Evolutionary conservation across 2,888 invertebrate genomes (phyloP).

Genomic region (Cheilosia impressa): DNA sequence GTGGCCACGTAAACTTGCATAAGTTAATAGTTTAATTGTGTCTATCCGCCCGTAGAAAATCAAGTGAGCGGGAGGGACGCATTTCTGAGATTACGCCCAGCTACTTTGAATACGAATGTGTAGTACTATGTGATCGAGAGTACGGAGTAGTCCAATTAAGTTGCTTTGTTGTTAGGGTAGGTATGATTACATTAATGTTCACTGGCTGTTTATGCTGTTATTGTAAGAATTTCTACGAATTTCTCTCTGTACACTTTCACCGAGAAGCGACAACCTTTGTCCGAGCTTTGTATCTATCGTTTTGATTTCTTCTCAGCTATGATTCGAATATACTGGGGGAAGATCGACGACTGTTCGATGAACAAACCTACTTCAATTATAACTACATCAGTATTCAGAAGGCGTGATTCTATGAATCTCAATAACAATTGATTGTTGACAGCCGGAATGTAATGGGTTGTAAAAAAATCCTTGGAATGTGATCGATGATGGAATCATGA

Average conservation of each 20-base stretch:
- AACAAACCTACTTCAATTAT: not conserved
- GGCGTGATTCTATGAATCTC: conserved; percentile 51
- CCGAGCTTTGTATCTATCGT: conserved; percentile 5
- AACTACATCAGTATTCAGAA: conserved; percentile 57
- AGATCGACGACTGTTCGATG: conserved; percentile 24
- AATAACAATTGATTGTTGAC: conserved; percentile 68
- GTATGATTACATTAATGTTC: conserved; percentile 16
- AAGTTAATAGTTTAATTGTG: conserved; percentile 75
- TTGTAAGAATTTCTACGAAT: conserved; percentile 22
- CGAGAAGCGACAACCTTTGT: conserved; percentile 23
- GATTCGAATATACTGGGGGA: conserved; percentile 34
- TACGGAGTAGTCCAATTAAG: conserved; percentile 41
- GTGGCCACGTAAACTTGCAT: conserved; percentile 63
- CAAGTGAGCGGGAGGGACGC: conserved; percentile 53
- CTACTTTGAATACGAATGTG: conserved; percentile 13
- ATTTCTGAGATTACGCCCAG: conserved; percentile 37
- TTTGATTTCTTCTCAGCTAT: not conserved
- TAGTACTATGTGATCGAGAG: not conserved
- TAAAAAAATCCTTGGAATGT: conserved; percentile 65
- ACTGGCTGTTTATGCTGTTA: conserved; percentile 16
- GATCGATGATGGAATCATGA: conserved; percentile 35
- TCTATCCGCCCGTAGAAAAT: conserved; percentile 67
- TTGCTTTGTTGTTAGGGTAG: conserved; percentile 26
- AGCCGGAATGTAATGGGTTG: conserved; percentile 57
- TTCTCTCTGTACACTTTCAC: conserved; percentile 45